phyloP scores from a whole-genome alignment of 2,113 vertebrate species.

The Phyllostomus discolor region DNA sequence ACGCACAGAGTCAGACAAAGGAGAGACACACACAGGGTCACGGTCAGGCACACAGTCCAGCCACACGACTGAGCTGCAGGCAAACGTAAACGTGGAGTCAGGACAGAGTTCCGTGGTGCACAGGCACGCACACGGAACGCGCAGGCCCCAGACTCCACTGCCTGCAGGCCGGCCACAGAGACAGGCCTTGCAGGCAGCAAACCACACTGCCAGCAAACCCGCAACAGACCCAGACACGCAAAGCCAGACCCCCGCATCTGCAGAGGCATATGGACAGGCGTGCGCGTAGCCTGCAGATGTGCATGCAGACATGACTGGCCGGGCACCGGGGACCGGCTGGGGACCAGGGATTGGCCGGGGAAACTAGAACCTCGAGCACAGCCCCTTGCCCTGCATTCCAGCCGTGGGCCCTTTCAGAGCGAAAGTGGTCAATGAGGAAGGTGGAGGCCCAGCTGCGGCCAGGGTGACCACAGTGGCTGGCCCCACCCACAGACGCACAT shows the following conservation, averaged over 20 bases:
- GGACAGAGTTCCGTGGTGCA: neutral
- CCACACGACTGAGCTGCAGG: neutral
- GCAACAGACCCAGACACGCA: rapidly evolving
- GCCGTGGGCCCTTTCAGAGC: neutral
- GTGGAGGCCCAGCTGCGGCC: neutral
- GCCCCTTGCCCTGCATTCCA: neutral
- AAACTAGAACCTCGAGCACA: neutral
- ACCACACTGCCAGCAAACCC: too few species aligned
- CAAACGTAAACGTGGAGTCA: neutral
- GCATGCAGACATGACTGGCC: rapidly evolving
- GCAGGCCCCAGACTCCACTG: rapidly evolving
- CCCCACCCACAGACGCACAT: neutral
- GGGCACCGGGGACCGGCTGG: rapidly evolving
- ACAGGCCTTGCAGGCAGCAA: too few species aligned
- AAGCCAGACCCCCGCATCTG: neutral
- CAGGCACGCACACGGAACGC: neutral
- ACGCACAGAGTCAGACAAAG: neutral
- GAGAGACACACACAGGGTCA: neutral
- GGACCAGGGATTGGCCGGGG: too few species aligned
- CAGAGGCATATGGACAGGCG: too few species aligned
- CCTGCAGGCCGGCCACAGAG: rapidly evolving
- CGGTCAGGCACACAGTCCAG: rapidly evolving
- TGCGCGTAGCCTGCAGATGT: rapidly evolving
- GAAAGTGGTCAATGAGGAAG: rapidly evolving
- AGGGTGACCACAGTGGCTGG: neutral